phyloP scores from a whole-genome alignment of 2,888 invertebrate genomes.

The Dioctria rufipes region DNA sequence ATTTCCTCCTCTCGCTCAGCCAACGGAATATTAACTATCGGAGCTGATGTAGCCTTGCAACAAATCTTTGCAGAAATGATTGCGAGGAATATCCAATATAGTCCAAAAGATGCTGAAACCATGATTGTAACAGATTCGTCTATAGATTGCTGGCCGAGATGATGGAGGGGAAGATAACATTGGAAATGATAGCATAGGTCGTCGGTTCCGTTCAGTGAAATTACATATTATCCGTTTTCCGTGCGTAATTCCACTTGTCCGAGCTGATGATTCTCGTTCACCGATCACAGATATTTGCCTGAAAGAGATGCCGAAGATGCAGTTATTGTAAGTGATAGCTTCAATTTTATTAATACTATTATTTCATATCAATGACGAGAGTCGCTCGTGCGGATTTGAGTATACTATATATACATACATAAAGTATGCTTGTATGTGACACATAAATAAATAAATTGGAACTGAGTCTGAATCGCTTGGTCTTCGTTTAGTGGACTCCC shows the following conservation, averaged over 20 bases:
- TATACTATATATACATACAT: no score
- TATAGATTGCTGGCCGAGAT: conserved; percentile 7
- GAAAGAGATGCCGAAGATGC: background rate
- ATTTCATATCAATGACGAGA: no score
- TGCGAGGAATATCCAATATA: conserved; percentile 13
- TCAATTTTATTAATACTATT: background rate
- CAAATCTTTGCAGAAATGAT: conserved; percentile 27
- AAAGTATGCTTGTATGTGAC: background rate
- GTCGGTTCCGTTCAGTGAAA: conserved; percentile 14
- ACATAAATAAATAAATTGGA: background rate
- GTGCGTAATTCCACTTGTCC: conserved; percentile 12
- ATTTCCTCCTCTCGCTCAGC: conserved; percentile 34
- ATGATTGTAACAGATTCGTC: conserved; percentile 7
- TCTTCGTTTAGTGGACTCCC: background rate
- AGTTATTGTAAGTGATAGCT: conserved; percentile 8
- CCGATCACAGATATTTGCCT: conserved; percentile 20
- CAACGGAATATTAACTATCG: conserved; percentile 36
- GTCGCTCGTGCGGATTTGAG: no score
- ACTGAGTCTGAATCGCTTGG: background rate
- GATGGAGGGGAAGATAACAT: conserved; percentile 11
- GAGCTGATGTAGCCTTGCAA: conserved; percentile 35
- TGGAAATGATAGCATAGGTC: conserved; percentile 22
- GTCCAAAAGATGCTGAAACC: conserved; percentile 14
- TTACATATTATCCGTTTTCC: conserved; percentile 41
- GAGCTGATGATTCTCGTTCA: conserved; percentile 11